These are phyloP conservation scores for Andrena camellia DNA, from an alignment of 2,888 invertebrate genomes.

Conservation along the genomic window DNA sequence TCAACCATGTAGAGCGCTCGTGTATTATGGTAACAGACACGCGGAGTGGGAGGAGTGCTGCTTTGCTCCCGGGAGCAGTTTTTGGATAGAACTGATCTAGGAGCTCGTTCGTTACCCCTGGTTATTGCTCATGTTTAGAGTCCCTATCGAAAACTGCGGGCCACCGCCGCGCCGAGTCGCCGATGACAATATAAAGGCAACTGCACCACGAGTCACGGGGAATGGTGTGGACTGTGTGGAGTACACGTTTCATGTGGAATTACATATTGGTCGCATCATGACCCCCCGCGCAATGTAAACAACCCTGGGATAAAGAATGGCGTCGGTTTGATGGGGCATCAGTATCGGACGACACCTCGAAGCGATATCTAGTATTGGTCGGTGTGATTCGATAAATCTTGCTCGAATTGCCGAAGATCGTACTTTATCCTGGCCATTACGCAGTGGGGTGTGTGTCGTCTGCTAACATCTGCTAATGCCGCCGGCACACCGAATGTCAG, in stretches of 20 bases:
- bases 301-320: conserved; percentile 34
- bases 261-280: too few species aligned
- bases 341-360: conserved; percentile 4
- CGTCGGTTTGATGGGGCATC: conserved; percentile 38
- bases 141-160: neutral
- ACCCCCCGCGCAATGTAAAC: neutral
- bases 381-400: conserved; percentile 16
- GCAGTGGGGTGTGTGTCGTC: neutral
- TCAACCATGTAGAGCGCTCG: neutral
- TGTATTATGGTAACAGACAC: neutral
- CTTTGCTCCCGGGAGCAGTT: neutral
- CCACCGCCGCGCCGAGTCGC: too few species aligned
- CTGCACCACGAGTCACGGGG: too few species aligned
- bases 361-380: neutral
- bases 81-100: neutral
- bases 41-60: neutral
- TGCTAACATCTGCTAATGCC: conserved; percentile 38
- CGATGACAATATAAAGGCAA: too few species aligned
- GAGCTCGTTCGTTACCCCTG: neutral
- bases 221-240: too few species aligned
- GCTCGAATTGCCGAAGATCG: neutral
- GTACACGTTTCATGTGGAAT: too few species aligned
- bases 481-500: conserved; percentile 45
- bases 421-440: conserved; percentile 4
- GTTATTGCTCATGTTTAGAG: neutral